These are phyloP conservation scores for Zaprionus bogoriensis DNA, from an alignment of 2,888 invertebrate genomes.

Conservation along the genomic window DNA sequence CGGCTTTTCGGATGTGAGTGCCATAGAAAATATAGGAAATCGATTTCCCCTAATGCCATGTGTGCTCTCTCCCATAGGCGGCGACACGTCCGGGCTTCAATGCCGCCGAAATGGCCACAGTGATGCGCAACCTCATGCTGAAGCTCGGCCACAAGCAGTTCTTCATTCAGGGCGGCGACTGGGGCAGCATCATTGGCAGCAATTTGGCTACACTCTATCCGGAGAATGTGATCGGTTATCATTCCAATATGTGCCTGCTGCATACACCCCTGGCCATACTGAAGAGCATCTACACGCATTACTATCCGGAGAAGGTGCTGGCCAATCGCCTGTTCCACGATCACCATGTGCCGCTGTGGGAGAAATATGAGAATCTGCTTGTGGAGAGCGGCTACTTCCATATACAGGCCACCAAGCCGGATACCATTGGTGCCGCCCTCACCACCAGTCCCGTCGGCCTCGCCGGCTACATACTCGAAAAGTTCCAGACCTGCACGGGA, in stretches of 20 bases:
- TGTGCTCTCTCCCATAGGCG: constrained; percentile 45
- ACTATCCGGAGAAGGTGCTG: constrained; percentile 82
- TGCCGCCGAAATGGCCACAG: constrained; percentile 84
- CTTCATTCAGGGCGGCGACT: constrained; percentile 91
- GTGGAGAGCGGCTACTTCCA: constrained; percentile 87
- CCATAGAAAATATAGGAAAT: neutral
- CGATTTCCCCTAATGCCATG: constrained; percentile 5
- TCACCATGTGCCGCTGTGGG: constrained; percentile 83
- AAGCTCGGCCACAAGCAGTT: constrained; percentile 86
- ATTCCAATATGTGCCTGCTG: constrained; percentile 86
- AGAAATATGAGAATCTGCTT: constrained; percentile 65
- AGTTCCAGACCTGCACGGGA: constrained; percentile 89
- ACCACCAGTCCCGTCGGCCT: constrained; percentile 88
- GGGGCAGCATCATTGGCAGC: constrained; percentile 88
- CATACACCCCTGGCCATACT: constrained; percentile 75
- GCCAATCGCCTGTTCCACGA: constrained; percentile 84
- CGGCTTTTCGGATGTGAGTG: constrained; percentile 86
- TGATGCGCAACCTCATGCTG: constrained; percentile 87
- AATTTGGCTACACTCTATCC: constrained; percentile 87
- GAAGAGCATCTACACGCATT: constrained; percentile 83
- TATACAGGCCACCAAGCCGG: constrained; percentile 94
- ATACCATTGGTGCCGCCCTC: constrained; percentile 88
- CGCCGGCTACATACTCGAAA: constrained; percentile 94
- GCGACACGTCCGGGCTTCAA: constrained; percentile 77
- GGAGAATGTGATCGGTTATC: constrained; percentile 84